phyloP scores from a whole-genome alignment of 2,113 vertebrate genomes.

The Uropsilus gracilis region DNA sequence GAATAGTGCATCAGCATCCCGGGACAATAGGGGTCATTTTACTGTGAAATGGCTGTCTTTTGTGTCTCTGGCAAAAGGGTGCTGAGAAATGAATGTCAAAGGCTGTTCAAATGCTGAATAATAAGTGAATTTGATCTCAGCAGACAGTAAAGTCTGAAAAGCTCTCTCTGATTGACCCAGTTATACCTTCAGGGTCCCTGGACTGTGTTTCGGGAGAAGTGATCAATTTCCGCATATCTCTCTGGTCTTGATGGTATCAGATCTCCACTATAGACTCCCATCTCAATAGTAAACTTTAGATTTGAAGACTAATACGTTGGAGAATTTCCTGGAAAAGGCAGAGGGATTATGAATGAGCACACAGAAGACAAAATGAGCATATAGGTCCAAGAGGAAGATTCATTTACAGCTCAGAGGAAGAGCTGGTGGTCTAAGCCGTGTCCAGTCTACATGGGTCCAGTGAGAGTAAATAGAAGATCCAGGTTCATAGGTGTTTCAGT shows the following conservation, averaged over 20 bases:
- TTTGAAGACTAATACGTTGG: conserved; percentile 40
- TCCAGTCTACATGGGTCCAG: not conserved
- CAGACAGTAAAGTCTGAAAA: conserved; percentile 57
- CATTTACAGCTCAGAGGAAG: conserved; percentile 5
- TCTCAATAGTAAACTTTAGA: not conserved
- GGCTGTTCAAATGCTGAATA: conserved; percentile 64
- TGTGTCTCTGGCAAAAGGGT: conserved; percentile 61
- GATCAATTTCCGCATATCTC: not conserved
- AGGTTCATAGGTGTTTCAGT: not conserved
- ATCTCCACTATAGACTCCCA: not conserved
- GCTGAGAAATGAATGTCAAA: conserved; percentile 57
- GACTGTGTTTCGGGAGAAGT: conserved; percentile 45
- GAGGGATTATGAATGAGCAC: not conserved
- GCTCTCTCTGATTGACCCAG: conserved; percentile 48
- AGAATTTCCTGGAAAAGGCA: conserved; percentile 16
- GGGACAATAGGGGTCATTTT: conserved; percentile 44
- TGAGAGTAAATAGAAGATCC: conserved; percentile 9
- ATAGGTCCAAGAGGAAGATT: conserved; percentile 33
- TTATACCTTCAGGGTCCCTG: not conserved
- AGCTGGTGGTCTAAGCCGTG: not conserved
- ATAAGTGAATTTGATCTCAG: conserved; percentile 74
- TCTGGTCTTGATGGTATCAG: not conserved
- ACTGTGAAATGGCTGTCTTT: conserved; percentile 55
- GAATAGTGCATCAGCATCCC: conserved; percentile 9
- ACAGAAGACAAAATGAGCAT: not conserved